Conservation (phyloP, 2,797 vertebrate genomes). For the Tenualosa ilisha region DNA sequence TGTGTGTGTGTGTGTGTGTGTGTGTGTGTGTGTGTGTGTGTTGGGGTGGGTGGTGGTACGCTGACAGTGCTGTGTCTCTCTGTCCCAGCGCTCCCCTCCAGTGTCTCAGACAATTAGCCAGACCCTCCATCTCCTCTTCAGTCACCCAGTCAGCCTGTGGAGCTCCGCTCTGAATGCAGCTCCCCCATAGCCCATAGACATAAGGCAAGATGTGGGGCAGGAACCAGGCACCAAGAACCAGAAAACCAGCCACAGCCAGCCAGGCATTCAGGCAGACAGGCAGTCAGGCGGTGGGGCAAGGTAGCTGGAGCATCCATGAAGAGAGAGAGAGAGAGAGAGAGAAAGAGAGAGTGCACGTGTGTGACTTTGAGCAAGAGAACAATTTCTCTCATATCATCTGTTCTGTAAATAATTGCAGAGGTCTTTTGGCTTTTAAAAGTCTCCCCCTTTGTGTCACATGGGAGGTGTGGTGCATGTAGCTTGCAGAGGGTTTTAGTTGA, state of each 20-base stretch:
- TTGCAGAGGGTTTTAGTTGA: not conserved
- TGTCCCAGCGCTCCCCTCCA: constrained; percentile 31
- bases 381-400: too few species aligned
- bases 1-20: not conserved
- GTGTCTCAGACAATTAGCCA: constrained; percentile 29
- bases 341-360: not conserved
- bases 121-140: constrained; percentile 17
- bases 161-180: not conserved
- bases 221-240: not conserved
- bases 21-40: not conserved
- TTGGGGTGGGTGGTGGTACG: not conserved
- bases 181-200: not conserved
- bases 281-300: too few species aligned
- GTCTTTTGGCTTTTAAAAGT: not conserved
- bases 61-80: constrained; percentile 15
- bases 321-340: too few species aligned
- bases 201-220: not conserved
- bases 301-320: too few species aligned
- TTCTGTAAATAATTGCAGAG: not conserved
- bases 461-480: not conserved
- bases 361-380: not conserved
- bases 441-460: not conserved
- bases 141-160: not conserved
- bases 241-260: too few species aligned
- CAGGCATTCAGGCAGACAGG: not conserved